These are phyloP conservation scores for Hetaerina titia DNA, from an alignment of 2,888 invertebrate genomes.

Conservation along the genomic window DNA sequence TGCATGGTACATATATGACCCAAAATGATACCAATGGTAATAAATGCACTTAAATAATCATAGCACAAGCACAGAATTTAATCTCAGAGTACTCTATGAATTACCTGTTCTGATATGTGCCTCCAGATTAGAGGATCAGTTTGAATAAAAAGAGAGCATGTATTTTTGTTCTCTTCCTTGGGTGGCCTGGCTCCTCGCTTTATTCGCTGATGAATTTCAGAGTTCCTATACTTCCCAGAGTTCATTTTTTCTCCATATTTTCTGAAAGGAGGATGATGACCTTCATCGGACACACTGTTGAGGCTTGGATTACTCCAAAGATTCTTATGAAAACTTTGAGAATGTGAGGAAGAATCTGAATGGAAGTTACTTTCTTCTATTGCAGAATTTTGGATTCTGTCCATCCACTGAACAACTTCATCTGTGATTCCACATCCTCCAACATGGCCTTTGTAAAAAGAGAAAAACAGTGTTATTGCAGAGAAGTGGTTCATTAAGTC, in stretches of 20 bases:
- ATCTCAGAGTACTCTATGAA: slow-evolving; percentile 72
- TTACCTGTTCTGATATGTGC: slow-evolving; percentile 92
- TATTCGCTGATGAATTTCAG: slow-evolving; percentile 55
- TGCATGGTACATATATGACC: background rate
- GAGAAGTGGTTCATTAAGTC: background rate
- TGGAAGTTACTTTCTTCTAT: slow-evolving; percentile 73
- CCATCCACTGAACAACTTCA: slow-evolving; percentile 95
- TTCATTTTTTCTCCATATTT: background rate
- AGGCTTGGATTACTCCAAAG: background rate
- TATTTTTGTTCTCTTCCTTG: slow-evolving; percentile 86
- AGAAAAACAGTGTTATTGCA: background rate
- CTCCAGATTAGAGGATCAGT: slow-evolving; percentile 99
- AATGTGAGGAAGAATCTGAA: slow-evolving; percentile 6
- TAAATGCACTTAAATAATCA: background rate
- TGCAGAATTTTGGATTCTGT: slow-evolving; percentile 85
- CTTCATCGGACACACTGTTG: background rate
- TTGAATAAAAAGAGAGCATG: slow-evolving; percentile 97
- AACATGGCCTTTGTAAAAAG: slow-evolving; percentile 83
- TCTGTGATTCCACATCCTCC: slow-evolving; percentile 94
- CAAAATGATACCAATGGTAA: background rate
- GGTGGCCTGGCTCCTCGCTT: slow-evolving; percentile 80
- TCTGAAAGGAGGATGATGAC: background rate
- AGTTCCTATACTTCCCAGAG: background rate
- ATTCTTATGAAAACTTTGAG: slow-evolving; percentile 22
- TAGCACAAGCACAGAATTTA: background rate